Evolutionary conservation across 1,140 invertebrate species (phyloP), one percentile per base, ranked within the genome.

Genomic region (Frieseomelitta varia): DNA sequence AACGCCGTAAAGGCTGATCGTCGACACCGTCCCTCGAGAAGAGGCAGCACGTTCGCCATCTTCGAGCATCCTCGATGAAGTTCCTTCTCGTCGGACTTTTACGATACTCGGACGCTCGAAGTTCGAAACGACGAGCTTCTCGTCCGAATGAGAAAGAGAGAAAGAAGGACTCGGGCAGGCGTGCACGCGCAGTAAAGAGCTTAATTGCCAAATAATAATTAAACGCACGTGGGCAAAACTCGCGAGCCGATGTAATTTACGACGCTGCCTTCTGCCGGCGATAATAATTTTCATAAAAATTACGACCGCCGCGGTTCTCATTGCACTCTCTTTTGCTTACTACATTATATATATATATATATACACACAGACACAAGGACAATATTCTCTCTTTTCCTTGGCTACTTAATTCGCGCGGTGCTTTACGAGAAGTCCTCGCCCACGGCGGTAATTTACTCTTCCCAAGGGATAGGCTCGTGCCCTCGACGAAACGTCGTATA

Each of bases 161-260:
- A 53, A 21, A 27, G 15, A 1, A 34, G 21, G 15, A n/a, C 14
- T 3, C 56, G 4, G 0, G 53, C 73, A 69, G 80, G 68, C 73
- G 74, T 79, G 69, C 78, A 73, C 71, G 27, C 55, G 81, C 83
- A 83, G 81, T 84, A 85, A 88, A 73, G 86, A 80, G 61, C 75
- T 89, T 89, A 89, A 89, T 86, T 89, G 75, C 88, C 68, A 87
- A 87, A 89, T 84, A 87, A 89, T 89, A 87, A 87, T 86, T 89
- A 74, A 71, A 87, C 74, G 39, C 39, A 47, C 39, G 73, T n/a
- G 84, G 53, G 51, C 75, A 61, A 84, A 84, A 81, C 79, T 84
- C 67, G 65, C 82, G 79, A 56, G 61, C 24, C 17, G 58, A n/a
- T 12, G 63, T 82, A 76, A 88, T 88, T 85, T 88, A 88, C 65